Conservation (phyloP, 1,140 invertebrate genomes). For the Trichonephila clavipes region DNA sequence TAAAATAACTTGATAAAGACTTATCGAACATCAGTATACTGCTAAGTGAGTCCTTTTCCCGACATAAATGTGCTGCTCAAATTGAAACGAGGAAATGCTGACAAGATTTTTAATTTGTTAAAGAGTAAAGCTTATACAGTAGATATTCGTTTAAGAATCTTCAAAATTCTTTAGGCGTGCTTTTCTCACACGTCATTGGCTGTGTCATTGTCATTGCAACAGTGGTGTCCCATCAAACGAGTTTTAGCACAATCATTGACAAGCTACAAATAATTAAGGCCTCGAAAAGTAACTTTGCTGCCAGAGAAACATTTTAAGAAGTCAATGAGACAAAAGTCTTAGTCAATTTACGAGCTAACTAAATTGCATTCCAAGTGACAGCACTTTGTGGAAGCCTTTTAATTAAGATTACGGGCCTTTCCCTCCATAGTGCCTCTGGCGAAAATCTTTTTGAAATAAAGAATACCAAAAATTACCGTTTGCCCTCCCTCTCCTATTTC, state of each 20-base stretch:
- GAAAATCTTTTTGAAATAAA: conserved; percentile 44
- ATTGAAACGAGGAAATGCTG: too few relatives aligned
- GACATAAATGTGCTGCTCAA: too few relatives aligned
- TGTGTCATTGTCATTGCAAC: neutral
- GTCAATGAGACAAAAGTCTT: conserved; percentile 69
- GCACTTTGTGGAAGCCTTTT: conserved; percentile 7
- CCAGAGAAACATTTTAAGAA: conserved; percentile 25
- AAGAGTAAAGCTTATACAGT: too few relatives aligned
- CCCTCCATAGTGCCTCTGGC: neutral
- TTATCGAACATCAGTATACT: too few relatives aligned
- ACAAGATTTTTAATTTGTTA: too few relatives aligned
- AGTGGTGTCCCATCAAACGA: neutral
- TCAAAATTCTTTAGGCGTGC: too few relatives aligned
- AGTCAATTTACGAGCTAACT: conserved; percentile 70
- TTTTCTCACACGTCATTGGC: neutral
- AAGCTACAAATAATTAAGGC: conserved; percentile 23
- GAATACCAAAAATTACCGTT: conserved; percentile 13
- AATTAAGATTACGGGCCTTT: conserved; percentile 55
- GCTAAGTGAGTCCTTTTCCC: too few relatives aligned
- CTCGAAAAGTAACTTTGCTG: neutral
- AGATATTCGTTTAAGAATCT: too few relatives aligned
- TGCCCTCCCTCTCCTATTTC: neutral
- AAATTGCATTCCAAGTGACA: conserved; percentile 40
- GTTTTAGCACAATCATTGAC: neutral
- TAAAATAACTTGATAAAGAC: too few relatives aligned